Evolutionary conservation across 2,113 vertebrate genomes (phyloP).

Genomic region (Herpetotheres cachinnans): DNA sequence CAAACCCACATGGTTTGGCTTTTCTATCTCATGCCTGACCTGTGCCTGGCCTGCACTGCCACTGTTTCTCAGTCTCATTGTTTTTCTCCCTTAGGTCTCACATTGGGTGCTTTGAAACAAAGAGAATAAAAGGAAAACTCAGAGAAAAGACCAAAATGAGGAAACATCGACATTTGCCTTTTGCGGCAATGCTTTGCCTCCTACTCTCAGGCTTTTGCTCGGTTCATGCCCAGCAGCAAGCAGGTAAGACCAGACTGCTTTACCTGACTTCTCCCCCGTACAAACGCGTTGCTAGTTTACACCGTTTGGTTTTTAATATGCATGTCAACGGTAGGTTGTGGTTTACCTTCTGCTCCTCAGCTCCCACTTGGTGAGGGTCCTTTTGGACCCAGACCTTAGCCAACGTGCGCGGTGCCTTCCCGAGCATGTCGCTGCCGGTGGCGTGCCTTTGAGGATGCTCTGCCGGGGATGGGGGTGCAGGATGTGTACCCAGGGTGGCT

Average conservation of each 20-base stretch:
- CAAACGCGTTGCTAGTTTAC: accelerated
- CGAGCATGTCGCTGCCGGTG: not conserved
- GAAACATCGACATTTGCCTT: conserved; percentile 70
- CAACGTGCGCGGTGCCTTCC: not conserved
- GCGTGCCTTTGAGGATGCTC: not conserved
- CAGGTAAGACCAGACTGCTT: conserved; percentile 57
- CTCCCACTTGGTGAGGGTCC: not conserved
- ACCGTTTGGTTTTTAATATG: not conserved
- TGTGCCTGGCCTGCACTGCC: accelerated
- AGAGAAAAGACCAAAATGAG: conserved; percentile 75
- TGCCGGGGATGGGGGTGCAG: not conserved
- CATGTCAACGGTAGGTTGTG: not conserved
- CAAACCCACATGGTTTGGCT: not conserved
- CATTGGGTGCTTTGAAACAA: conserved; percentile 60
- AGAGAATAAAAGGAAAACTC: not conserved
- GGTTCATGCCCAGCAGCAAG: conserved; percentile 73
- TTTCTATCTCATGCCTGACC: not conserved
- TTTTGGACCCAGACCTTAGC: not conserved
- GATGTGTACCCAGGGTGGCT: not conserved
- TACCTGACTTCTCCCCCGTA: not conserved
- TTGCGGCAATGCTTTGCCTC: conserved; percentile 72
- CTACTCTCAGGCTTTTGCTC: conserved; percentile 74
- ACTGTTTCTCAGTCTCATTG: not conserved
- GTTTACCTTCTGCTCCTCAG: not conserved
- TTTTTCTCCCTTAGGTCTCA: conserved; percentile 49